phyloP scores from a whole-genome alignment of 2,113 vertebrate genomes.

The Ursus arctos region DNA sequence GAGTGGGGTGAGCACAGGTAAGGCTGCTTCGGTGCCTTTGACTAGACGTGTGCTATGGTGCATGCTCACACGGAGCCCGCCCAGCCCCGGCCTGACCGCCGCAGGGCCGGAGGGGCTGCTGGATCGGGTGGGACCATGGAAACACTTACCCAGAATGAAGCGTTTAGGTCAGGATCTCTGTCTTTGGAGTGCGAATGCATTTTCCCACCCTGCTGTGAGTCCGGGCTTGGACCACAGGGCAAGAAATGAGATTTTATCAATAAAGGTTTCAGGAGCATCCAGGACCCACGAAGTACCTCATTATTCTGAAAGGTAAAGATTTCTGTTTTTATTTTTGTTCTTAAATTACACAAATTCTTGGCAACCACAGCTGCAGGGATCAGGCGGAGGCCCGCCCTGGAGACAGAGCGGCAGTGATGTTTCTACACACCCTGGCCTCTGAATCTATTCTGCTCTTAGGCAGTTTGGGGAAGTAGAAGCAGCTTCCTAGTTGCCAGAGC shows the following conservation, averaged over 20 bases:
- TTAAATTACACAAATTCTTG: not conserved
- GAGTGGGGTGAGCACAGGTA: not conserved
- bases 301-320: not conserved
- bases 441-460: not conserved
- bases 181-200: not conserved
- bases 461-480: not conserved
- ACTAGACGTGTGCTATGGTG: too few relatives aligned
- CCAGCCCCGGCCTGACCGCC: accelerated
- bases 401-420: accelerated
- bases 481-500: not conserved
- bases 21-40: not conserved
- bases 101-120: not conserved
- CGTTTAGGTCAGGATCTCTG: not conserved
- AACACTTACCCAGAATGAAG: not conserved
- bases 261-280: not conserved
- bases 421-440: not conserved
- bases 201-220: not conserved
- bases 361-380: not conserved
- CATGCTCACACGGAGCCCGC: too few relatives aligned
- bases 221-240: not conserved
- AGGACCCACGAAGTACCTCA: not conserved
- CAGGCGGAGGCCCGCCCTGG: not conserved
- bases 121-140: not conserved
- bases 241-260: not conserved
- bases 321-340: not conserved